Base-by-base conservation (phyloP, 2,797 vertebrate species). In the Lithobates pipiens region DNA sequence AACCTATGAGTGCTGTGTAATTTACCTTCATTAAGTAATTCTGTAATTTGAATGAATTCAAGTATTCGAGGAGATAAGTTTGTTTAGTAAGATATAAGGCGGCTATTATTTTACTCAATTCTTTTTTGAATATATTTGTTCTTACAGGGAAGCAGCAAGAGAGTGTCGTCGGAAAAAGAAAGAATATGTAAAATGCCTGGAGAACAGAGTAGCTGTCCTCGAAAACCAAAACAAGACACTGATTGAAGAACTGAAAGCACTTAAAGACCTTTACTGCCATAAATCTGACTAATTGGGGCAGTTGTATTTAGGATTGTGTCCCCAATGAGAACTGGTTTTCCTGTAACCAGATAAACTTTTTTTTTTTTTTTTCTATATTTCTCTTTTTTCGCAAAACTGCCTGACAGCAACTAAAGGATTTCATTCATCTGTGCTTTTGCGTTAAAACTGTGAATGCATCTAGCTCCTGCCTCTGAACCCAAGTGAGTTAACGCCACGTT, bases 221-320 rank as follows among this genome's bases (percentile, higher is more conserved):
- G 98, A 99, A 93, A 99, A 99, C 94, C 98, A 99, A 96, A 99
- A 99, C 96, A 99, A 99, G 95, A 99, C 98, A 92, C 95, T 99
- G 89, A 99, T 99, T 65, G 98, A 99, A 95, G 98, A 99, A 94
- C 96, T 99, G 76, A 99, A 99, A 97, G 98, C 98, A 94, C 98
- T 99, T 94, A 99, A 99, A 94, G 98, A 99, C 97, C 96, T 99
- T 92, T 99, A 99, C 93, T 99, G 98, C 94, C 98, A 99, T 96
- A 99, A 99, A 95, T 99, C 98, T 44, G 98, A 99, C 95, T 99
- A 98, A 95, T 39, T 29, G 15, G 21, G 76, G 68, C 65, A 69
- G 70, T 25, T 67, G 34, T 34, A 54, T 68, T 75, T 57, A 68
- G 57, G 61, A 68, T 79, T 85, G 46, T 90, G 90, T 86, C 92